Base-by-base conservation (phyloP, 2,888 invertebrate species). In the Furcula furcula region DNA sequence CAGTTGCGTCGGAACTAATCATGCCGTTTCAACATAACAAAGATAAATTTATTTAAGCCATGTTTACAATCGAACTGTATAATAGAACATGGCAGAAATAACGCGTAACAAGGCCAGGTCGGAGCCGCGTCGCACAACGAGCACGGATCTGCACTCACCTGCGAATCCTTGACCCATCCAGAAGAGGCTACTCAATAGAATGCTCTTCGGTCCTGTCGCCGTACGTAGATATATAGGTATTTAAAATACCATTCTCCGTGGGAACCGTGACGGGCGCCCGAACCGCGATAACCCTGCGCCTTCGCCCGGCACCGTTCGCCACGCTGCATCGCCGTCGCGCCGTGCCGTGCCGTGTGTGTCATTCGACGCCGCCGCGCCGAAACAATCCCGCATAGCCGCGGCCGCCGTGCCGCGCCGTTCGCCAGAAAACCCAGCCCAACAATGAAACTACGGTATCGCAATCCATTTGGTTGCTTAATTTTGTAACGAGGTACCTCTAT, bases 111-210 rank as follows among this genome's bases (percentile, higher is more conserved):
- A 86, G 85, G 85, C 73, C 83, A 83, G 81, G 79, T 79, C 76
- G 66, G 9, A 45, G 62, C 65, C 68, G 70, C 65, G 55, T 55
- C 64, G 69, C 50, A 35, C 39, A 42, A 31, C 74, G 71, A 70
- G 76, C 70, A 69, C 74, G 76, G 81, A 84, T 82, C 75, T 77
- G 76, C 85, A 80, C 78, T 86, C 83, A 76, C 84, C 78, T 69
- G 59, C 55, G 67, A 65, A 87, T 85, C 87, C 87, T 88, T 87
- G 87, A 88, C 87, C 87, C 85, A 87, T 87, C 87, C 84, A 81
- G 87, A 80, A 85, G 85, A 85, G 83, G 82, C 84, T 85, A 84
- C 84, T 84, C 76, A 64, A 57, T 76, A 74, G 76, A 82, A 81
- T 81, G 80, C 75, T 76, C 67, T 71, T 61, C 70, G 63, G 76